Base-by-base conservation (phyloP, 2,888 invertebrate species). In the Teinopalpus imperialis region DNA sequence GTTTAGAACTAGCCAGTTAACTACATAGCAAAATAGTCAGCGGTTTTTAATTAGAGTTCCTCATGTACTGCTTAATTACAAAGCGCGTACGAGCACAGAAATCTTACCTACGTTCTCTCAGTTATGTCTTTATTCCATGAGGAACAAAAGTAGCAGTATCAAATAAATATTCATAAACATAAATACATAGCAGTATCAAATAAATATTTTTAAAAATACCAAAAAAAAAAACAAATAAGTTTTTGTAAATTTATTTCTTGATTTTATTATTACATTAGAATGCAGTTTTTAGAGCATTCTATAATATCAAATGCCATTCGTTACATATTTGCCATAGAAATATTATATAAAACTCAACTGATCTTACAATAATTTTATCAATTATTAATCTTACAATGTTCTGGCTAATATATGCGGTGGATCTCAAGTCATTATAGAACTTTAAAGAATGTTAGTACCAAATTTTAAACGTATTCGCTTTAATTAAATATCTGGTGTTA, bases 231-330 rank as follows among this genome's bases (percentile, higher is more conserved):
- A 12, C 18, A 3, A 4, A 13, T 10, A 23, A 9, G 16, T 69
- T 76, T 83, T 78, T 72, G 61, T 56, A 67, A 71, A 73, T 81
- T 81, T 85, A 81, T 79, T 85, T 78, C 69, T 77, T 76, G 83
- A 83, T 85, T 86, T 82, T 76, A 81, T 71, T 77, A 74, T 80
- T 81, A 86, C 83, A 85, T 80, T 77, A 79, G 81, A 85, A 85
- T 80, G 83, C 81, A 74, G 67, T 66, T 69, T 72, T 66, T 53
- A 64, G 65, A 76, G 74, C 85, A 85, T 78, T 75, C 75, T 69
- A 72, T 70, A 74, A 81, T 81, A 79, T 78, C 79, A 81, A 82
- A 81, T 81, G 78, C 78, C 71, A 72, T 81, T 73, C 62, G 69
- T 76, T 76, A 74, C 67, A 73, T 71, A 71, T 70, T 76, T 69